Base-by-base conservation (phyloP, 2,797 vertebrate species). In the Erithacus rubecula region DNA sequence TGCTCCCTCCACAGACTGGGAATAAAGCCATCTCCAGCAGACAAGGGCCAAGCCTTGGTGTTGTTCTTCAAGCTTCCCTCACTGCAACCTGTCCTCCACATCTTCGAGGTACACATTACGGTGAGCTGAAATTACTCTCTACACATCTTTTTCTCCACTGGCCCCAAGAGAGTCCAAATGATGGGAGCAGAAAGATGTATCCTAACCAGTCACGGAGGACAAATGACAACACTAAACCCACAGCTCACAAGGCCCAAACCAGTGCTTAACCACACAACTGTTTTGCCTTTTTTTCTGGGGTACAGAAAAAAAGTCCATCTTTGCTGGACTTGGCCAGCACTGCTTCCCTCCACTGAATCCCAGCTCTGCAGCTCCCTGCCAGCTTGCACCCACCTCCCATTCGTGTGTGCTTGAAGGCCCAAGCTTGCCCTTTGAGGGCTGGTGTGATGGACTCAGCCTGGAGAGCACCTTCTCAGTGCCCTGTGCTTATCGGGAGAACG, bases 321-420 rank as follows among this genome's bases (percentile, higher is more conserved):
- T 30, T 1, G 7, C 47, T 43, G 39, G 1, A 9, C 30, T 22
- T 2, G 2, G 19, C 44, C 32, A 37, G 47, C 1, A 0, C 15
- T 32, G 24, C 36, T 34, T 70, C 12, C 6, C 37, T 27, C 9
- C 36, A 1, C 27, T 3, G 26, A 44, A 37, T 2, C 49, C 55
- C 64, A 72, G 53, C 32, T 22, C 11, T 0, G 0, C 43, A 23
- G 65, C 43, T 76, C 56, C 63, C 21, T 3, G 3, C 23, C 67
- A 11, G 49, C 9, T 1, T 3, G 43, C 41, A 26, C 49, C 36
- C 71, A 32, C 23, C 34, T 26, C 15, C 52, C 65, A 1, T 1
- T 6, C 0, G 0, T 8, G 49, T 4, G 53, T 10, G 51, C 72
- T 29, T 1, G 0, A 26, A 16, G 39, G 43, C 37, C 24, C 34